phyloP scores from a whole-genome alignment of 2,888 invertebrate species.

The Notodonta ziczac region DNA sequence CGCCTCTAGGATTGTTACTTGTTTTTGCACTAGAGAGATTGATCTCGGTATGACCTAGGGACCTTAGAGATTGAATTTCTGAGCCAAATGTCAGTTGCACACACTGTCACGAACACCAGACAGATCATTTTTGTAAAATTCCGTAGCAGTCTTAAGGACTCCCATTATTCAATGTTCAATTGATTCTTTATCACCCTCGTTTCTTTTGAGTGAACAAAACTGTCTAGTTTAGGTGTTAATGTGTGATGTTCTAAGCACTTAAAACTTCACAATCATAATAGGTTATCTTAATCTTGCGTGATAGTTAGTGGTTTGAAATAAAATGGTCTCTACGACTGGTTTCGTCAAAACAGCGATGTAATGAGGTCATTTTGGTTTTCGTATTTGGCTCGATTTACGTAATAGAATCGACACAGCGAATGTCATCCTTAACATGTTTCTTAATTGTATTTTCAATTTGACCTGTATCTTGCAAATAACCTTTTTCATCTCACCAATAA shows the following conservation, averaged over 20 bases:
- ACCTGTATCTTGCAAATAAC: background rate
- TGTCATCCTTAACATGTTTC: too few species aligned
- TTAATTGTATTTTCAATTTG: background rate
- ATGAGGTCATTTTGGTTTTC: background rate
- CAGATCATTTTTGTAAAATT: constrained; percentile 64
- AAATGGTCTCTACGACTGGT: background rate
- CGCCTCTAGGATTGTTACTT: constrained; percentile 37
- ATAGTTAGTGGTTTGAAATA: background rate
- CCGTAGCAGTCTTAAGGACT: constrained; percentile 30
- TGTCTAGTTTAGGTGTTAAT: background rate
- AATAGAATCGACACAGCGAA: background rate
- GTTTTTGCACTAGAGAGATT: constrained; percentile 67
- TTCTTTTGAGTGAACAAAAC: background rate
- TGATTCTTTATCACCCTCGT: constrained; percentile 8
- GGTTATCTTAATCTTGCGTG: constrained; percentile 1
- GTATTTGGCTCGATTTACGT: background rate
- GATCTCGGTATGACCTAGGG: constrained; percentile 54
- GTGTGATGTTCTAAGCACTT: constrained; percentile 1
- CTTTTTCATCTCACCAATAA: background rate
- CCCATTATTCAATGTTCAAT: background rate
- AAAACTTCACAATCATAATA: constrained; percentile 3
- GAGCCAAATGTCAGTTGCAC: constrained; percentile 58
- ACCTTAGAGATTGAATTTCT: constrained; percentile 57
- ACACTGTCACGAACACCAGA: constrained; percentile 67
- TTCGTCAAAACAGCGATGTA: background rate